A percentile compares a stretch with the other conserved stretches of the same genome.
Conservation (phyloP, 2,797 vertebrate genomes). For the Gorsachius magnificus region DNA sequence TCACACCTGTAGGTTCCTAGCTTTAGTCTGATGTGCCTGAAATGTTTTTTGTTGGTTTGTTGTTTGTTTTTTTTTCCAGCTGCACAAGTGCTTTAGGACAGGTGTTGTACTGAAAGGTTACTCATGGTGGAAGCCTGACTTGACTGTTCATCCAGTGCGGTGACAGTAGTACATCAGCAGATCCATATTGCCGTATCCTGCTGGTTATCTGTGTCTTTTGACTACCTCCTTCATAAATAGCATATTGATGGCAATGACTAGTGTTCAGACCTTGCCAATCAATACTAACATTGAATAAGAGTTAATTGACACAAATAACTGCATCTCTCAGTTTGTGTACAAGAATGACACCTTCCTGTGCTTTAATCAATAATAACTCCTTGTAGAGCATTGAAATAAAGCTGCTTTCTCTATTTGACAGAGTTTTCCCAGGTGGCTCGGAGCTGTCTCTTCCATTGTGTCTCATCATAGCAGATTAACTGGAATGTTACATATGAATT, state of each 20-base stretch:
- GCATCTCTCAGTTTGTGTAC: slow-evolving; percentile 70
- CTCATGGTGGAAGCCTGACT: slow-evolving; percentile 31
- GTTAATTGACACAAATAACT: slow-evolving; percentile 83
- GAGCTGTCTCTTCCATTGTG: slow-evolving; percentile 79
- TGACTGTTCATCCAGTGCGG: slow-evolving; percentile 19
- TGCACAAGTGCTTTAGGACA: neutral
- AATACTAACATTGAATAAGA: slow-evolving; percentile 80
- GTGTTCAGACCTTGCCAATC: slow-evolving; percentile 84
- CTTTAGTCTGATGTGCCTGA: slow-evolving; percentile 52
- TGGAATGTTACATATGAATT: slow-evolving; percentile 86
- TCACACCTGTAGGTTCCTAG: slow-evolving; percentile 64
- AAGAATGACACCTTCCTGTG: slow-evolving; percentile 79
- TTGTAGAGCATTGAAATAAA: slow-evolving; percentile 69
- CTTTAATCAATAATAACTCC: slow-evolving; percentile 83
- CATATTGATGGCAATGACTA: slow-evolving; percentile 83
- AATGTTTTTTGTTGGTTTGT: neutral
- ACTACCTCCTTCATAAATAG: slow-evolving; percentile 78
- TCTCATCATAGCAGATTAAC: slow-evolving; percentile 78
- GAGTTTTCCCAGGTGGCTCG: slow-evolving; percentile 73
- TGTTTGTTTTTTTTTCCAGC: neutral
- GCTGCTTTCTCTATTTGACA: slow-evolving; percentile 73
- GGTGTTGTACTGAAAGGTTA: slow-evolving; percentile 44
- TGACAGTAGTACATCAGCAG: slow-evolving; percentile 45
- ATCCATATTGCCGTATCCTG: slow-evolving; percentile 63
- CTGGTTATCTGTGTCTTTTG: slow-evolving; percentile 58